These are phyloP conservation scores for Cerastoderma edule DNA, from an alignment of 2,888 invertebrate species.

Conservation along the genomic window DNA sequence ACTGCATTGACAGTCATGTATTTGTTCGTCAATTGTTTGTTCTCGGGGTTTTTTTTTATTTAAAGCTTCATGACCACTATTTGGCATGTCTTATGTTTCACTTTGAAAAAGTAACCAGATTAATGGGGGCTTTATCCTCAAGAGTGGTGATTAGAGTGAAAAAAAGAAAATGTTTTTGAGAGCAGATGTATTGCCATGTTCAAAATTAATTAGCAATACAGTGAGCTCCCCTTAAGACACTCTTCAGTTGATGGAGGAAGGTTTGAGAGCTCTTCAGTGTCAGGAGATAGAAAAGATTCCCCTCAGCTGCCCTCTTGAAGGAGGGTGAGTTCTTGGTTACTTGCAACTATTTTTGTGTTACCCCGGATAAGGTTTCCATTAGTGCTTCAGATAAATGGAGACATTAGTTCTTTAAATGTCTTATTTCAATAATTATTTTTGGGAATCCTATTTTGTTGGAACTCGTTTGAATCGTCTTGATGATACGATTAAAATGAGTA, in stretches of 20 bases:
- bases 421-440: constrained; percentile 46
- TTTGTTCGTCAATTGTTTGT: too few species aligned
- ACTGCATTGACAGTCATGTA: too few species aligned
- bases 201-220: constrained; percentile 64
- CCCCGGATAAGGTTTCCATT: not conserved
- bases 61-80: too few species aligned
- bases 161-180: constrained; percentile 47
- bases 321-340: constrained; percentile 53
- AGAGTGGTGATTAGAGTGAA: constrained; percentile 21
- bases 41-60: too few species aligned
- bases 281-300: constrained; percentile 65
- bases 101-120: constrained; percentile 6
- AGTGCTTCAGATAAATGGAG: not conserved
- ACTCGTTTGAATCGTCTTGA: too few species aligned
- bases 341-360: constrained; percentile 57
- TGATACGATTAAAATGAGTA: too few species aligned
- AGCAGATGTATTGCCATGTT: constrained; percentile 62
- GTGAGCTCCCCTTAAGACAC: constrained; percentile 55
- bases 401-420: not conserved
- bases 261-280: constrained; percentile 58
- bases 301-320: constrained; percentile 63
- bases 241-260: constrained; percentile 63
- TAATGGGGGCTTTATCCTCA: constrained; percentile 21
- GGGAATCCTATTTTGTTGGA: too few species aligned
- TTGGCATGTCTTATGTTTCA: too few species aligned